Conservation (phyloP, 2,888 invertebrate species). For the Phortica magna region DNA sequence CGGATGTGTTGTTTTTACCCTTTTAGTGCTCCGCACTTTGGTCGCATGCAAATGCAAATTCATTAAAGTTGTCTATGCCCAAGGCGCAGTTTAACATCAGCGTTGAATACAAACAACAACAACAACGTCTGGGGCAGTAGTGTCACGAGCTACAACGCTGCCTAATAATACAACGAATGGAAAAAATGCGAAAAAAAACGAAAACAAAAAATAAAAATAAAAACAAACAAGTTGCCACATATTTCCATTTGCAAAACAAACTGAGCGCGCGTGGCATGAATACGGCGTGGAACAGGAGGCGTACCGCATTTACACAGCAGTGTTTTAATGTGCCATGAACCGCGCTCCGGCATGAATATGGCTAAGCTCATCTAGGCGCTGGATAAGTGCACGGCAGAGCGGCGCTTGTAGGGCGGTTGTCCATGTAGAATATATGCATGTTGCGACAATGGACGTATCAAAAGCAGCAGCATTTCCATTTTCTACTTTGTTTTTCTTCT, state of each 20-base stretch:
- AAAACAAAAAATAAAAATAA: slow-evolving; percentile 47
- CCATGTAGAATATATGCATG: slow-evolving; percentile 13
- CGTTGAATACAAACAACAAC: slow-evolving; percentile 38
- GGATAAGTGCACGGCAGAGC: slow-evolving; percentile 23
- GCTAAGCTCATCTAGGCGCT: neutral
- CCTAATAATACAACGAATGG: slow-evolving; percentile 54
- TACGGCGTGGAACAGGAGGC: slow-evolving; percentile 38
- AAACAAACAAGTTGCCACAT: slow-evolving; percentile 45
- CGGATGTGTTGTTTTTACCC: neutral
- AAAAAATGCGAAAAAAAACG: slow-evolving; percentile 60
- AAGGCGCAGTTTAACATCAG: slow-evolving; percentile 66
- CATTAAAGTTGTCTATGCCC: slow-evolving; percentile 50
- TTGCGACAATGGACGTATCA: slow-evolving; percentile 15
- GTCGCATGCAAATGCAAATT: neutral
- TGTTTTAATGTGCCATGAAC: neutral
- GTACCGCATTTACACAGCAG: neutral
- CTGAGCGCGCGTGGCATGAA: slow-evolving; percentile 56
- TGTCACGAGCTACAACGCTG: slow-evolving; percentile 48
- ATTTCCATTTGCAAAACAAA: slow-evolving; percentile 55
- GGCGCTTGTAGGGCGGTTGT: neutral
- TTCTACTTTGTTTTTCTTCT: neutral
- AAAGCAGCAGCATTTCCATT: neutral
- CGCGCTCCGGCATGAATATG: neutral
- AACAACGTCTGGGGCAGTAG: slow-evolving; percentile 55
- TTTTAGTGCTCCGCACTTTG: slow-evolving; percentile 25